Evolutionary conservation across 1,140 invertebrate species (phyloP).

Genomic region (Acyrthosiphon pisum): DNA sequence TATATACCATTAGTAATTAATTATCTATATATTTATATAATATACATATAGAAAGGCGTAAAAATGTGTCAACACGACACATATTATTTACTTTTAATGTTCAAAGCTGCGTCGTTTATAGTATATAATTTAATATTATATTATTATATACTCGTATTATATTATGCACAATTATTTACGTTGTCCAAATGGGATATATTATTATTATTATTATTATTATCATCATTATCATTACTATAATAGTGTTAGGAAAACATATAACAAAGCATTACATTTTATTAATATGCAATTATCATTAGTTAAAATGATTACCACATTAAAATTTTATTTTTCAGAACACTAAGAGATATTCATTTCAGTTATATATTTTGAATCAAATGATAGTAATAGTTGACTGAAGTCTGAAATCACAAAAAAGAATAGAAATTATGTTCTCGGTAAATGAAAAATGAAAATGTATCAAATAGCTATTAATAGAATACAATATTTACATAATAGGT

Average conservation of each 20-base stretch:
- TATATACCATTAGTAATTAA: constrained; percentile 34
- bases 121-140: not conserved
- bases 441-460: too few species aligned
- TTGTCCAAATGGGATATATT: not conserved
- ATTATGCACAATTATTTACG: constrained; percentile 35
- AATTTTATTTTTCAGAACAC: too few species aligned
- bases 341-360: too few species aligned
- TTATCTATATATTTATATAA: not conserved
- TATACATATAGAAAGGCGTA: not conserved
- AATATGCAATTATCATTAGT: constrained; percentile 45
- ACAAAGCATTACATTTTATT: not conserved
- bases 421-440: too few species aligned
- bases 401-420: too few species aligned
- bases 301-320: constrained; percentile 30
- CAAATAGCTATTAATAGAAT: too few species aligned
- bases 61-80: not conserved
- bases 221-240: not conserved
- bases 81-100: not conserved
- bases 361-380: too few species aligned
- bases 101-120: not conserved
- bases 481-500: too few species aligned
- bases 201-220: not conserved
- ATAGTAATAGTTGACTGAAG: too few species aligned
- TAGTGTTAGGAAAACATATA: constrained; percentile 14
- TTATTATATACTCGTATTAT: not conserved